Percentiles rank a stretch among this genome's conserved stretches.
Evolutionary conservation across 1,140 invertebrate species (phyloP).

Genomic region (Yoshiicerus persimilis): DNA sequence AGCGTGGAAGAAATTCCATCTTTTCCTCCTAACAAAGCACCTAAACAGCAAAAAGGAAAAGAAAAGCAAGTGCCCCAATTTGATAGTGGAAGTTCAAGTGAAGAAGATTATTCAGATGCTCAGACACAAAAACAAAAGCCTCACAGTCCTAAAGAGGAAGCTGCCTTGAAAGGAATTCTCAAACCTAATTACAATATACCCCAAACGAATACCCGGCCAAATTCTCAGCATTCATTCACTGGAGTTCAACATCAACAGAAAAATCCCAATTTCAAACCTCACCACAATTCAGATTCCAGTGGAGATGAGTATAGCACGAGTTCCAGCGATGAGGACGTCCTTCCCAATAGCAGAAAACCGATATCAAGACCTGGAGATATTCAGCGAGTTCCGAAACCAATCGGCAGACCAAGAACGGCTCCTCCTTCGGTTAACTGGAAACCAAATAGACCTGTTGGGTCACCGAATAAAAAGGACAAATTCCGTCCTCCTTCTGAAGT

Average conservation of each 20-base stretch:
- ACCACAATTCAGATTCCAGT: background rate
- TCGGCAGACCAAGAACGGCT: background rate
- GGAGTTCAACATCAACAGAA: background rate
- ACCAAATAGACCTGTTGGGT: background rate
- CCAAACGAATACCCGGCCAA: background rate
- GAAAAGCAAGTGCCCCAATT: background rate
- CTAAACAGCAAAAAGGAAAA: background rate
- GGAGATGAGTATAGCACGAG: background rate
- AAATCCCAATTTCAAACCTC: background rate
- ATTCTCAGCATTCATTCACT: background rate
- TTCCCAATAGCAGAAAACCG: background rate
- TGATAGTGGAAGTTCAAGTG: background rate
- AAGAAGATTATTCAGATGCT: background rate
- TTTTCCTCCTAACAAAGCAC: background rate
- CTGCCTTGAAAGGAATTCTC: background rate
- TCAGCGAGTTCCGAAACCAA: background rate
- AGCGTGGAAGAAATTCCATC: background rate
- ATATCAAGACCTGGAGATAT: background rate
- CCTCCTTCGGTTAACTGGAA: background rate
- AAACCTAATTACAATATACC: background rate
- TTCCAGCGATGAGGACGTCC: background rate
- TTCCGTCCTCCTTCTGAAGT: background rate
- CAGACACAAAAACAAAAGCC: background rate
- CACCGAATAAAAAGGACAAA: background rate
- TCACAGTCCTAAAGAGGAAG: background rate